Percentiles rank a stretch among this genome's conserved stretches.
Evolutionary conservation across 2,888 invertebrate genomes (phyloP).

Genomic region (Thysanoteuthis rhombus): DNA sequence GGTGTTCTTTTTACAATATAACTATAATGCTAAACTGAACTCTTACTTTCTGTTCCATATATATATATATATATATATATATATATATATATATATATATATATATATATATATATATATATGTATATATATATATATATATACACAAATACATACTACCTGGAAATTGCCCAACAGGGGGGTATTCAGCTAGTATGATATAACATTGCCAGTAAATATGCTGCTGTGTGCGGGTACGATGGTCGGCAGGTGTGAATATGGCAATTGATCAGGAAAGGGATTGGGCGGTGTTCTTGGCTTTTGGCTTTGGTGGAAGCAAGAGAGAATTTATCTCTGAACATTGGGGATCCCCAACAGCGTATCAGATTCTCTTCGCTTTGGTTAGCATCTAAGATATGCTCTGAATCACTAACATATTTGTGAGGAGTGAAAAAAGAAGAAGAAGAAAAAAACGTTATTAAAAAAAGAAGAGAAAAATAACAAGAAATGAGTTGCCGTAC

Average conservation of each 20-base stretch:
- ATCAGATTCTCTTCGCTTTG: not conserved
- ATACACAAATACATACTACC: no score
- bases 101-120: no score
- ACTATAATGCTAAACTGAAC: no score
- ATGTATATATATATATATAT: no score
- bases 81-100: no score
- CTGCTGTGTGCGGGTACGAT: not conserved
- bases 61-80: no score
- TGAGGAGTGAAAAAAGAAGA: not conserved
- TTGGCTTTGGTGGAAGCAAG: not conserved
- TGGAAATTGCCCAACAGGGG: no score
- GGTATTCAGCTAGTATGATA: no score
- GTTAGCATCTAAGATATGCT: not conserved
- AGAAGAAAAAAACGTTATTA: not conserved
- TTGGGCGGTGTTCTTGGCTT: not conserved
- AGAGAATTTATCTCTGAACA: not conserved
- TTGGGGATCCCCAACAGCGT: not conserved
- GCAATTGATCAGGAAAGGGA: not conserved
- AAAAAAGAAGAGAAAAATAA: not conserved
- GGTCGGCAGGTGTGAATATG: not conserved
- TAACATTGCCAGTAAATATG: no score
- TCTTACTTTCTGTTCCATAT: no score
- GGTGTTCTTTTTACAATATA: no score
- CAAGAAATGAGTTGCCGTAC: not conserved
- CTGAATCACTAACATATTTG: not conserved